Percentiles rank a stretch among this genome's conserved stretches.
These are phyloP conservation scores for Heterocephalus glaber DNA, from an alignment of 2,113 vertebrate species.

Conservation along the genomic window DNA sequence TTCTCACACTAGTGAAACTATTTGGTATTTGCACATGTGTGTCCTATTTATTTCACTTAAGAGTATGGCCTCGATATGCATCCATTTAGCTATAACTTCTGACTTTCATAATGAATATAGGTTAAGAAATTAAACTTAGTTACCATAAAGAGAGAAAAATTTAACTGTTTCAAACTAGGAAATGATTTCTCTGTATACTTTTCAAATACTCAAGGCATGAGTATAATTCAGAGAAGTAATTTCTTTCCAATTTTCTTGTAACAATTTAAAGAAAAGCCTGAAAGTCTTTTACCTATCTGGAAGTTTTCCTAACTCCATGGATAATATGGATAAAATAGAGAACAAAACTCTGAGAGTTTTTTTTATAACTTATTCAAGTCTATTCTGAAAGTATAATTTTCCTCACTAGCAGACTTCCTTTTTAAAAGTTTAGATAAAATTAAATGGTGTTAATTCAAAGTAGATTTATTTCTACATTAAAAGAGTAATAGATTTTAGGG, in stretches of 20 bases:
- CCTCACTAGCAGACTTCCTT: background rate
- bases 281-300: background rate
- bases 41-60: too few relatives aligned
- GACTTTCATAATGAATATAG: background rate
- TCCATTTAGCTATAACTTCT: too few relatives aligned
- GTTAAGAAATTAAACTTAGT: background rate
- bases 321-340: background rate
- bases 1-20: too few relatives aligned
- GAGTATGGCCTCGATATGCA: too few relatives aligned
- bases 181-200: background rate
- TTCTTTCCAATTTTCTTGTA: background rate
- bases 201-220: background rate
- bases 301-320: background rate
- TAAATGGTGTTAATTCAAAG: background rate
- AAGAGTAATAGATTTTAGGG: background rate
- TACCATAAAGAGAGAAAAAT: background rate
- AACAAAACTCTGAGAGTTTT: background rate
- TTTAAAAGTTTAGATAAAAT: background rate
- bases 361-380: background rate
- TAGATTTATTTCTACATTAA: background rate
- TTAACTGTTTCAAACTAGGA: background rate
- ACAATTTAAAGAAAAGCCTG: background rate
- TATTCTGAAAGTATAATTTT: background rate
- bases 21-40: too few relatives aligned
- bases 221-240: background rate